phyloP scores from a whole-genome alignment of 2,888 invertebrate genomes.

The Hyppa rectilinea region DNA sequence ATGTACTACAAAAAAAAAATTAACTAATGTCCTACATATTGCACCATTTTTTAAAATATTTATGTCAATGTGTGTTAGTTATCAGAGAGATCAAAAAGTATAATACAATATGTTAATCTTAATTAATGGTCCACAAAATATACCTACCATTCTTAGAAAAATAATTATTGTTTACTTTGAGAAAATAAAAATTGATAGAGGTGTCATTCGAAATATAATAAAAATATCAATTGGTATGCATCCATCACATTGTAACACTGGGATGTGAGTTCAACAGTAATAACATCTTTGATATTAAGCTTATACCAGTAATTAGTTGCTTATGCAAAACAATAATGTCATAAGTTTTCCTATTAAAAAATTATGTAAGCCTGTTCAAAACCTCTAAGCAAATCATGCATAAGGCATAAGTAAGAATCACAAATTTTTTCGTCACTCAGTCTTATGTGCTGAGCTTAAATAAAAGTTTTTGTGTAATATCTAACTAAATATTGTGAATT shows the following conservation, averaged over 20 bases:
- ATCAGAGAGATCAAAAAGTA: constrained; percentile 48
- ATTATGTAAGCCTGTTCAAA: constrained; percentile 24
- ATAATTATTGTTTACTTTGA: constrained; percentile 1
- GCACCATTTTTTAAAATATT: constrained; percentile 31
- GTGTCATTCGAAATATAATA: not conserved
- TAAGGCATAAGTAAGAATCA: constrained; percentile 46
- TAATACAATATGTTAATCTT: constrained; percentile 33
- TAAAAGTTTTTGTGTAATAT: constrained; percentile 27
- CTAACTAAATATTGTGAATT: constrained; percentile 27
- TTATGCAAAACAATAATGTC: constrained; percentile 26
- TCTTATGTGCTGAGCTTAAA: constrained; percentile 53
- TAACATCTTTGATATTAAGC: not conserved
- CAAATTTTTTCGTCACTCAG: constrained; percentile 52
- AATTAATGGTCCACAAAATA: constrained; percentile 50
- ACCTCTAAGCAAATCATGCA: constrained; percentile 33
- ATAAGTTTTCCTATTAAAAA: constrained; percentile 9
- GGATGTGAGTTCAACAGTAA: not conserved
- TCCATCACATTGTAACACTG: not conserved
- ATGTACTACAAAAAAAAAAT: constrained; percentile 12
- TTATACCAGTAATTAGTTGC: constrained; percentile 1
- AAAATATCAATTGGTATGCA: constrained; percentile 1
- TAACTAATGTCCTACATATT: constrained; percentile 33
- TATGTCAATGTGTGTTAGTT: constrained; percentile 14
- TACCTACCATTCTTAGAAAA: constrained; percentile 29
- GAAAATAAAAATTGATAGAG: not conserved